Conservation (phyloP, 2,888 invertebrate species). For the Sthenelais limicola region DNA sequence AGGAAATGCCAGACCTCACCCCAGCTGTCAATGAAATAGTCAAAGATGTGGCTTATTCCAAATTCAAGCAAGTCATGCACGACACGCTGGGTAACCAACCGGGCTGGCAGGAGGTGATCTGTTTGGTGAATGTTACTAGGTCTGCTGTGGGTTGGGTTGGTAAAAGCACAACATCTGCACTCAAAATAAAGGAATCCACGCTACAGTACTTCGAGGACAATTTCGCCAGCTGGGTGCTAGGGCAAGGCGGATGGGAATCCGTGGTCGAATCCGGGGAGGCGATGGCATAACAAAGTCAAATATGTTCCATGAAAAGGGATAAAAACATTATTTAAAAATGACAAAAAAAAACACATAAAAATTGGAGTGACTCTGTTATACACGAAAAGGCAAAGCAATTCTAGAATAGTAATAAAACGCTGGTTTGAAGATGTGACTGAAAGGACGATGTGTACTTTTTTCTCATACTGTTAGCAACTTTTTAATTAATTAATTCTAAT, state of each 20-base stretch:
- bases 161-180: constrained; percentile 60
- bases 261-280: no score
- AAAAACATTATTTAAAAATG: no score
- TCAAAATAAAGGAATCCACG: constrained; percentile 65
- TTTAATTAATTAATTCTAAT: no score
- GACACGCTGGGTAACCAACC: constrained; percentile 59
- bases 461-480: no score
- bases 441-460: no score
- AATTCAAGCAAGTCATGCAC: constrained; percentile 62
- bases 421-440: no score
- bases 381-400: no score
- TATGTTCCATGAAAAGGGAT: no score
- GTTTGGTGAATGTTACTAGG: constrained; percentile 65
- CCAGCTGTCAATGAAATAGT: constrained; percentile 51
- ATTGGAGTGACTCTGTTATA: no score
- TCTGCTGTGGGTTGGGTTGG: constrained; percentile 64
- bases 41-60: constrained; percentile 61
- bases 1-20: neutral
- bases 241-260: constrained; percentile 68
- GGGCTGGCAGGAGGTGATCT: constrained; percentile 66
- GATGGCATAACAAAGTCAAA: no score
- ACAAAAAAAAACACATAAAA: no score
- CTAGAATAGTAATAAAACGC: no score
- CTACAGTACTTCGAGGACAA: constrained; percentile 67
- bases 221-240: constrained; percentile 68